phyloP scores from a whole-genome alignment of 2,888 invertebrate species.

The Dasypolia templi region DNA sequence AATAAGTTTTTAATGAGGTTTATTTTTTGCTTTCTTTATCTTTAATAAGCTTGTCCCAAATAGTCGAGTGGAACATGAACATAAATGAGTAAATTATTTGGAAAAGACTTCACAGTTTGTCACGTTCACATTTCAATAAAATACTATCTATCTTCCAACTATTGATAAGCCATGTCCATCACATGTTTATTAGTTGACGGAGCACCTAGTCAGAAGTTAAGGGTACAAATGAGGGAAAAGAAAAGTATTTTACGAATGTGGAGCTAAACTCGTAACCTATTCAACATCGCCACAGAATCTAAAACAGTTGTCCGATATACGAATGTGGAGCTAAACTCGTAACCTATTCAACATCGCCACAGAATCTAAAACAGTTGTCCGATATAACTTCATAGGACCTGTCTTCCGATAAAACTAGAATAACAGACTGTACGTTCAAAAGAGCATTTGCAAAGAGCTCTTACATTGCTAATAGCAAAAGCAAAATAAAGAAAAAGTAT shows the following conservation, averaged over 20 bases:
- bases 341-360: background rate
- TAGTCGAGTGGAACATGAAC: constrained; percentile 12
- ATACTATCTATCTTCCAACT: background rate
- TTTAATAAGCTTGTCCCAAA: constrained; percentile 39
- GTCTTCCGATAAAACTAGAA: background rate
- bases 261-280: background rate
- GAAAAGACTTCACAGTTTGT: constrained; percentile 2
- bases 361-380: background rate
- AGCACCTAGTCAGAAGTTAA: background rate
- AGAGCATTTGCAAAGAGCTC: background rate
- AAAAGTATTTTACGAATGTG: background rate
- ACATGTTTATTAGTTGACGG: background rate
- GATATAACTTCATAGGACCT: background rate
- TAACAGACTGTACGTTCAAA: background rate
- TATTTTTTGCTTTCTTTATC: constrained; percentile 52
- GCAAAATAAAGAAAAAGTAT: background rate
- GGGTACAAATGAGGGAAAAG: background rate
- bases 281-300: background rate
- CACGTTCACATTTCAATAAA: background rate
- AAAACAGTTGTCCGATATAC: background rate
- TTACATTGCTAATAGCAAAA: background rate
- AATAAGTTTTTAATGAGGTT: constrained; percentile 45
- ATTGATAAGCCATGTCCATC: background rate
- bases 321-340: background rate
- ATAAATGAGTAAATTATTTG: constrained; percentile 12